Evolutionary conservation across 1,140 invertebrate genomes (phyloP), one percentile per base, ranked within the genome.

Genomic region (Matsumurasca onukii): DNA sequence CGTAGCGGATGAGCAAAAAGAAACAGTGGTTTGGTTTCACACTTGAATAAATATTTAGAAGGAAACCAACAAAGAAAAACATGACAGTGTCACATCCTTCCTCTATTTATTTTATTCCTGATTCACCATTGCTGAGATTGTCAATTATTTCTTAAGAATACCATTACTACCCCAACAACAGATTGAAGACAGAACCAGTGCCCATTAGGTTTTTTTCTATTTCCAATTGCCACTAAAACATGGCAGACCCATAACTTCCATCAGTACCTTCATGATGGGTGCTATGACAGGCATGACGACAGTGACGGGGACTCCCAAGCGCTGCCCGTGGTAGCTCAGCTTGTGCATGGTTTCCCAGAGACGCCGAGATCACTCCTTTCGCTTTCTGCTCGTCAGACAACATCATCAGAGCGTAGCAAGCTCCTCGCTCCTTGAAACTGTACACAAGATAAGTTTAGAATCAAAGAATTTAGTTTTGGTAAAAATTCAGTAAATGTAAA

Each of bases 231-330:
- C 17, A 39, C 34, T 39, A 39, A n/a, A n/a, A n/a, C n/a, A n/a
- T n/a, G n/a, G n/a, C n/a, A n/a, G n/a, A n/a, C n/a, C n/a, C n/a
- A n/a, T n/a, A n/a, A 39, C 17, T 17, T 9, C 34, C 34, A 17
- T 39, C 34, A 39, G n/a, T 51, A 98, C 90, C 81, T 98, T 98
- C 93, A 97, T 97, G 49, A 98, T 91, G 0, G 93, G 92, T 0
- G 93, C 93, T 1, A 92, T 85, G 15, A 89, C 87, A 0, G 95
- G 95, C 95, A 98, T 98, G 0, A 98, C 91, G 1, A 98, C 95
- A 0, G 93, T 96, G 0, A 95, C 90, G 0, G 92, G 89, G 52
- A 98, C 90, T 3, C 85, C 84, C 0, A 98, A 81, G 68, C 86
- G 82, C 71, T 88, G 82, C 0, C 94, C 95, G 77, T 98, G 95